These are phyloP conservation scores for Chionomys nivalis DNA, from an alignment of 2,113 vertebrate genomes.

Conservation along the genomic window DNA sequence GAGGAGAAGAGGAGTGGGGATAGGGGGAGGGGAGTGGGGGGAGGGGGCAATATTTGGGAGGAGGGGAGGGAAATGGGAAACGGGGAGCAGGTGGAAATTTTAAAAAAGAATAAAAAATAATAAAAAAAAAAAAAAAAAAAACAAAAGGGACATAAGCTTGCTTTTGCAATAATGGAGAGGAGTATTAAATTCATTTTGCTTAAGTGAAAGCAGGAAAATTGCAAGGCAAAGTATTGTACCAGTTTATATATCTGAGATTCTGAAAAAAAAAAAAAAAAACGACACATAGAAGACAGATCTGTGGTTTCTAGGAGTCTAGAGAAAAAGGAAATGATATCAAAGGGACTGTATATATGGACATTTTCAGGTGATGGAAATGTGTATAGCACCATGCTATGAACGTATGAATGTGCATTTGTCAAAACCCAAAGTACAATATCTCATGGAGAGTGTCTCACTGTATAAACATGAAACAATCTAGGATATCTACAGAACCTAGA, in stretches of 20 bases:
- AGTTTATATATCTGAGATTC: not conserved
- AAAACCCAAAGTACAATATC: not conserved
- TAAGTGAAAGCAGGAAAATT: not conserved
- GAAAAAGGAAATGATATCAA: not conserved
- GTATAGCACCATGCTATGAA: not conserved
- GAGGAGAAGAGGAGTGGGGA: too few species aligned
- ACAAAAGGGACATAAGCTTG: not conserved
- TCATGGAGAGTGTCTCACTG: not conserved
- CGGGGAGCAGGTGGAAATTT: too few species aligned
- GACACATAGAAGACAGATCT: not conserved
- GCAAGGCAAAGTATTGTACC: not conserved
- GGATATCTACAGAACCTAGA: not conserved
- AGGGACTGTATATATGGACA: not conserved
- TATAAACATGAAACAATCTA: not conserved
- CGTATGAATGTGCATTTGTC: not conserved
- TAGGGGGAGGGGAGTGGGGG: too few species aligned
- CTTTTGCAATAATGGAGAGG: not conserved
- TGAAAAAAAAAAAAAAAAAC: slow-evolving; percentile 16
- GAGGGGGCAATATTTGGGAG: too few species aligned
- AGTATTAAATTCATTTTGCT: slow-evolving; percentile 4
- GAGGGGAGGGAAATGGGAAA: too few species aligned
- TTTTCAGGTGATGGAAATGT: not conserved
- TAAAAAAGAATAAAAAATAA: too few species aligned
- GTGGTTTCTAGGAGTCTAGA: not conserved
- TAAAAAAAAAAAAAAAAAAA: too few species aligned